phyloP scores from a whole-genome alignment of 2,113 vertebrate genomes.

The Myrmophylax atrothorax region DNA sequence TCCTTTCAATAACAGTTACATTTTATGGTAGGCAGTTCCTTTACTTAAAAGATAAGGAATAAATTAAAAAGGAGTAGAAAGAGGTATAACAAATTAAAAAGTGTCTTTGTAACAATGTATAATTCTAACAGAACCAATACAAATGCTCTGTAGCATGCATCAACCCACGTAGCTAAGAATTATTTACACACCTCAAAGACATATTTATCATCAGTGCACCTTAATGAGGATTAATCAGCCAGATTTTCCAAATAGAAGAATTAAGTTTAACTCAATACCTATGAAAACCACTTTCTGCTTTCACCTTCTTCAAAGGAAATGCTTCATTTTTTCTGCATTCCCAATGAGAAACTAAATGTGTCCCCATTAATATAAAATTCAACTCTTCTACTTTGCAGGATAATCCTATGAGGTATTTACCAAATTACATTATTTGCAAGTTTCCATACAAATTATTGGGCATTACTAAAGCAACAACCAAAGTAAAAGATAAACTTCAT shows the following conservation, averaged over 20 bases:
- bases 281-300: neutral
- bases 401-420: neutral
- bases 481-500: neutral
- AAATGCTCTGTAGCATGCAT: neutral
- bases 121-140: neutral
- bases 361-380: neutral
- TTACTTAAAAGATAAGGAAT: neutral
- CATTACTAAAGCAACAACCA: neutral
- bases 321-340: neutral
- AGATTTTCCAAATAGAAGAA: neutral
- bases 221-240: neutral
- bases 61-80: neutral
- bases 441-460: neutral
- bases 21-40: neutral
- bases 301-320: neutral
- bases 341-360: neutral
- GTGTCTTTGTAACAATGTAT: neutral
- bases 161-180: neutral
- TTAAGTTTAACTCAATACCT: neutral
- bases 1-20: neutral
- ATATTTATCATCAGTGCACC: neutral
- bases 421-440: neutral
- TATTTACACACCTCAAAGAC: neutral
- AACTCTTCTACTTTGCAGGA: neutral
- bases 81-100: neutral